A percentile compares a stretch with the other conserved stretches of the same genome.
These are phyloP conservation scores for Nerophis ophidion DNA, from an alignment of 2,113 vertebrate species.

Conservation along the genomic window DNA sequence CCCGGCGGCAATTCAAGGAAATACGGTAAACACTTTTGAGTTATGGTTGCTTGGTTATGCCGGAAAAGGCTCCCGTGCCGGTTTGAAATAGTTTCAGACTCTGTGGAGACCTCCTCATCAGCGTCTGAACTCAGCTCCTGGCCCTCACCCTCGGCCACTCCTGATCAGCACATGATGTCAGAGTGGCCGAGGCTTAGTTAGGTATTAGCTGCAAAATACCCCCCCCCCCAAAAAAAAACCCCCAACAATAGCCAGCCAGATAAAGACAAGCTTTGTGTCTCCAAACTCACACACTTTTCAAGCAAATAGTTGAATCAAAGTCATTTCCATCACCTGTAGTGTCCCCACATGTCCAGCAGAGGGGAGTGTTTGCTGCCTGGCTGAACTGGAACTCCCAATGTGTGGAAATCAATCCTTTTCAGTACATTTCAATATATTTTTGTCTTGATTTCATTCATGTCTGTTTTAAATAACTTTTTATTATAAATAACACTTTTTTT, in stretches of 20 bases:
- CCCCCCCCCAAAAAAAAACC: not conserved
- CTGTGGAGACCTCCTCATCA: conserved; percentile 16
- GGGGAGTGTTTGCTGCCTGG: too few species aligned
- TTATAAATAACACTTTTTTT: too few species aligned
- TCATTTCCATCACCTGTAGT: too few species aligned
- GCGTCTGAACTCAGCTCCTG: conserved; percentile 20
- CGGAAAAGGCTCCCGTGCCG: conserved; percentile 13
- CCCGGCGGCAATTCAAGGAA: too few species aligned
- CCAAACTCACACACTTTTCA: too few species aligned
- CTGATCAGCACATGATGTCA: conserved; percentile 69
- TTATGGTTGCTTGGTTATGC: conserved; percentile 6
- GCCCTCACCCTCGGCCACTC: conserved; percentile 49
- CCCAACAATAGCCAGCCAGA: conserved; percentile 24
- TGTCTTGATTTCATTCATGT: too few species aligned
- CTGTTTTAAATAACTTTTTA: too few species aligned
- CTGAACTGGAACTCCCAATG: too few species aligned
- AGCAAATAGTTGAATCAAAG: too few species aligned
- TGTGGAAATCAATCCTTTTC: too few species aligned
- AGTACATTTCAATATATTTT: too few species aligned
- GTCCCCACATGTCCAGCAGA: too few species aligned
- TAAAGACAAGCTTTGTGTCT: conserved; percentile 6
- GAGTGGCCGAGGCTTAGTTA: conserved; percentile 43
- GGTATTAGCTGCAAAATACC: conserved; percentile 36
- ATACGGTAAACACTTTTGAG: not conserved
- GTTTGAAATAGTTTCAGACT: conserved; percentile 15